Evolutionary conservation across 2,797 vertebrate genomes (phyloP), one percentile per base, ranked within the genome.

Genomic region (Premnoplex brunnescens): DNA sequence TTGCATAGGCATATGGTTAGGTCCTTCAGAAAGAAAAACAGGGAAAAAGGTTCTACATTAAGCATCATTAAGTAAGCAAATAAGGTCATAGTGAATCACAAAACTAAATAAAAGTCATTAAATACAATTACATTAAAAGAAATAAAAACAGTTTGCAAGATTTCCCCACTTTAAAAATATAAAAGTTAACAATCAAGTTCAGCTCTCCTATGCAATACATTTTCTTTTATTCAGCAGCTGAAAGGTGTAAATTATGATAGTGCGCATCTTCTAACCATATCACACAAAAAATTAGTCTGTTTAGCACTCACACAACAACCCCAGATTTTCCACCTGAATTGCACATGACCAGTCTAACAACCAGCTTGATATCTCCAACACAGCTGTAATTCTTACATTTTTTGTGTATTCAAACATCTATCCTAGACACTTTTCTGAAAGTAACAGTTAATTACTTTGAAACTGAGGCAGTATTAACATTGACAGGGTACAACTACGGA

Each of bases 1-100:
- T 98, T 99, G 99, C 98, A 99, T 99, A 97, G 99, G 98, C 98
- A 99, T 99, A 94, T 99, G 99, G 97, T 99, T 99, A 64, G 99
- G 99, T 66, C 99, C 99, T 99, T 97, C 64, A 96, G 97, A 97
- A 60, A 96, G 51, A 93, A 97, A 89, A 95, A 39, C 2, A 8
- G 48, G 14, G 12, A 28, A 97, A 84, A 39, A n/a, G 5, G 18
- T 55, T 54, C 36, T 28, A 46, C 18, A 17, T 56, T 67, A 92
- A 73, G 20, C 11, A 58, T 14, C 52, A 49, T 27, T 73, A 62
- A 94, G 14, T 28, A 92, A n/a, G 32, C 10, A 79, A 84, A 66
- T 52, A 56, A 0, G 90, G 58, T 41, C 60, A 88, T 10, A 44
- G 6, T 27, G 5, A 79, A 59, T 49, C 19, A 85, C 15, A 81